phyloP scores from a whole-genome alignment of 2,888 invertebrate genomes.

The Drosophila nr. perissopoda region DNA sequence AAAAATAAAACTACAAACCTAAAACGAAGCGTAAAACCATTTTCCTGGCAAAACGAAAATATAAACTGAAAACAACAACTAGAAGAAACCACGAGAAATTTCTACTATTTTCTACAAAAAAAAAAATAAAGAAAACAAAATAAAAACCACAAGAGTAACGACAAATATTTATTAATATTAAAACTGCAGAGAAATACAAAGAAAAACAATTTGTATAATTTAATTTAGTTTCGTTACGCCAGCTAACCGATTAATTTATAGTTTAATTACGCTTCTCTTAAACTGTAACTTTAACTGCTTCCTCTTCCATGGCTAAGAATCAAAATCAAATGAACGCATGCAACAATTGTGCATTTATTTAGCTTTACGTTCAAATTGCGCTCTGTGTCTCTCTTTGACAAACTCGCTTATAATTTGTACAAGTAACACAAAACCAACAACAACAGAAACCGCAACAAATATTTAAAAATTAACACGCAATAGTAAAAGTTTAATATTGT shows the following conservation, averaged over 20 bases:
- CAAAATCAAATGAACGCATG: conserved; percentile 59
- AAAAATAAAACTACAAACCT: conserved; percentile 10
- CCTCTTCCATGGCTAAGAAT: conserved; percentile 64
- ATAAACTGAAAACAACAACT: conserved; percentile 47
- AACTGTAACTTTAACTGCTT: conserved; percentile 46
- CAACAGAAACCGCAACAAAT: conserved; percentile 9
- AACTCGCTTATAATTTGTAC: conserved; percentile 44
- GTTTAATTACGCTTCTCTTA: conserved; percentile 47
- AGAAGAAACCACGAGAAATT: conserved; percentile 49
- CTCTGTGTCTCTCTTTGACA: conserved; percentile 33
- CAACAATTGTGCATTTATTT: conserved; percentile 71
- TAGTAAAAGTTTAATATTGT: conserved; percentile 71
- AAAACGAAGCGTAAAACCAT: conserved; percentile 56
- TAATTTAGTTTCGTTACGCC: conserved; percentile 39
- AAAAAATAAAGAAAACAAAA: conserved; percentile 1
- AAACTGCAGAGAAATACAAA: conserved; percentile 12
- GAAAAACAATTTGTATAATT: conserved; percentile 43
- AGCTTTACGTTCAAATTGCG: conserved; percentile 64
- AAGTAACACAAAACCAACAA: conserved; percentile 42
- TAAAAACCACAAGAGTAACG: neutral
- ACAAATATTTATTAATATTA: conserved; percentile 36
- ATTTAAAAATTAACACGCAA: conserved; percentile 44
- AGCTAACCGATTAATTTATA: conserved; percentile 29
- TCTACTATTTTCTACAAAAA: conserved; percentile 56
- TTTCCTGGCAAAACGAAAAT: conserved; percentile 45